Base-by-base conservation (phyloP, 2,888 invertebrate genomes). In the Bursaphelenchus okinawaensis region DNA sequence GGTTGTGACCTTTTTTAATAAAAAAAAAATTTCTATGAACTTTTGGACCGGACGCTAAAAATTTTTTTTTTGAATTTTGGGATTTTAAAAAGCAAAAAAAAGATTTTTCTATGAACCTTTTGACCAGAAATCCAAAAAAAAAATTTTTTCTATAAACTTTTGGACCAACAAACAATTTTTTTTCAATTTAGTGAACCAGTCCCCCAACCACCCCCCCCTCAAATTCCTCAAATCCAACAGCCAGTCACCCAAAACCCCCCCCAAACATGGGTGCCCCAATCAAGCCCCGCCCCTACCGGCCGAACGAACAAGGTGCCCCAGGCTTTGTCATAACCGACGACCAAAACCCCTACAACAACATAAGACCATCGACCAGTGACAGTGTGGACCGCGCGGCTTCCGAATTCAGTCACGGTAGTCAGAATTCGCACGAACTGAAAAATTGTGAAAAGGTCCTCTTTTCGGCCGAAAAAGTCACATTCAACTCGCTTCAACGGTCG, bases 401-500 rank as follows among this genome's bases (percentile, higher is more conserved):
- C 20, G 27, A 52, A 22, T 66, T 62, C 56, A 57, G 62, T 54
- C 63, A 65, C 12, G 71, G 73, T 59, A 59, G 75, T 20, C 66
- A 73, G 16, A 70, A 68, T 54, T 76, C 75, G 8, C 76, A 77
- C 69, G 75, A 76, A 55, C 19, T 29, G n/a, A 52, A 28, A 56
- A 12, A 23, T 20, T 23, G 7, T 6, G 20, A 68, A 22, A 20
- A 55, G 22, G 19, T 20, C 23, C 52, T 55, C 16, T 12, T 50
- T n/a, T 54, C 16, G 12, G 12, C 40, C 16, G 40, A 56, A n/a
- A 23, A 24, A 19, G 16, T 19, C n/a, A 26, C 56, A 12, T 51
- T 52, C 22, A 65, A 66, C 62, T 70, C 73, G 22, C 62, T 70
- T 51, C 69, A 69, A 52, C 62, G 68, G 22, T 26, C 50, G 12